These are phyloP conservation scores for Corvus hawaiiensis DNA, from an alignment of 2,113 vertebrate genomes.

Conservation along the genomic window DNA sequence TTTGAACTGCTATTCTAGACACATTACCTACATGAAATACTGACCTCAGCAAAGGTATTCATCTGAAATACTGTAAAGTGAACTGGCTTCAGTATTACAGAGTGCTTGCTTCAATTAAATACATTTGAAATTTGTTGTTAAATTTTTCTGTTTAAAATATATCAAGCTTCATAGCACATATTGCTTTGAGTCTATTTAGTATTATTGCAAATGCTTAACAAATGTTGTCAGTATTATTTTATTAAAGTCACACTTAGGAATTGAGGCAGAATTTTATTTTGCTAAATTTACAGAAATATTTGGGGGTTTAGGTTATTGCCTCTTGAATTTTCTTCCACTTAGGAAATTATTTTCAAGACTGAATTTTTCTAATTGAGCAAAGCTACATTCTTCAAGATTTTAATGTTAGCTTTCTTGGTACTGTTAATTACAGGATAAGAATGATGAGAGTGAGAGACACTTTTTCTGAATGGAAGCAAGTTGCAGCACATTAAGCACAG, in stretches of 20 bases:
- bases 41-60: neutral
- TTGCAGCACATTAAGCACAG: neutral
- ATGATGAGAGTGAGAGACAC: constrained; percentile 12
- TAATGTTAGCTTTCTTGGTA: constrained; percentile 51
- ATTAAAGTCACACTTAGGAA: neutral
- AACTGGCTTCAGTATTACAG: neutral
- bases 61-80: constrained; percentile 19
- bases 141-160: constrained; percentile 1
- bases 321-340: neutral
- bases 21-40: constrained; percentile 24
- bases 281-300: constrained; percentile 4
- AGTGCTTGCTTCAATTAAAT: neutral
- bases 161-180: neutral
- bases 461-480: constrained; percentile 31
- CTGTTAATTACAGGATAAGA: constrained; percentile 50
- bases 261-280: neutral
- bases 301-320: neutral
- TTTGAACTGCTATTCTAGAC: constrained; percentile 50
- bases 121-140: neutral
- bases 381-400: constrained; percentile 58
- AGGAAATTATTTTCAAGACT: constrained; percentile 51
- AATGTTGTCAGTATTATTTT: neutral
- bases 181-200: neutral
- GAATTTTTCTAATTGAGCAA: constrained; percentile 52
- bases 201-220: constrained; percentile 5